These are phyloP conservation scores for Patella depressa DNA, from an alignment of 2,888 invertebrate genomes.

Conservation along the genomic window DNA sequence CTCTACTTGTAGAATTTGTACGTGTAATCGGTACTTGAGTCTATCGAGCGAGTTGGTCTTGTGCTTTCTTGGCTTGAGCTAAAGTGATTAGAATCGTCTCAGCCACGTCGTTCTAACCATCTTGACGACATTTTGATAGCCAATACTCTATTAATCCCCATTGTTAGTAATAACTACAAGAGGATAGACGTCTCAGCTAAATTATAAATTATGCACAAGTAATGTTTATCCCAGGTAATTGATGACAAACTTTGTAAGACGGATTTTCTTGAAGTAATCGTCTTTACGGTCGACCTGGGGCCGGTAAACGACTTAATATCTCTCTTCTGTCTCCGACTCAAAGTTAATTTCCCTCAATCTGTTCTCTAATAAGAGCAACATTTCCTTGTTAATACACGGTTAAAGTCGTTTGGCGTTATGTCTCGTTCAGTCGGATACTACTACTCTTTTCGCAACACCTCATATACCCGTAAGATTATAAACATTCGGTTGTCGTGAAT, in stretches of 20 bases:
- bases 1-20: neutral
- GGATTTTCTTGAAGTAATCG: neutral
- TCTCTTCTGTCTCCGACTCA: neutral
- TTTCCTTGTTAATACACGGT: neutral
- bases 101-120: conserved; percentile 4
- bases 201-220: conserved; percentile 11
- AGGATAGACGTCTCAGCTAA: neutral
- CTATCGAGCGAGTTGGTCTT: neutral
- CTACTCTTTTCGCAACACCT: too few species aligned
- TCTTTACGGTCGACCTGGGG: conserved; percentile 9
- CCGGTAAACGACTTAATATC: conserved; percentile 6
- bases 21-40: neutral
- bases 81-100: neutral
- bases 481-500: too few species aligned
- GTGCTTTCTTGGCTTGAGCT: neutral
- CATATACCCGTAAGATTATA: too few species aligned
- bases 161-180: conserved; percentile 2
- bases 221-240: conserved; percentile 7
- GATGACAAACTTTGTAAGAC: conserved; percentile 9
- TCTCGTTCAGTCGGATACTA: too few species aligned
- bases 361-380: neutral
- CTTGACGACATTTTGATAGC: conserved; percentile 7
- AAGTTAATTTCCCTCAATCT: neutral
- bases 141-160: neutral
- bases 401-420: too few species aligned